Evolutionary conservation across 2,797 vertebrate genomes (phyloP), one percentile per base, ranked within the genome.

Genomic region (Xenentodon cancila): DNA sequence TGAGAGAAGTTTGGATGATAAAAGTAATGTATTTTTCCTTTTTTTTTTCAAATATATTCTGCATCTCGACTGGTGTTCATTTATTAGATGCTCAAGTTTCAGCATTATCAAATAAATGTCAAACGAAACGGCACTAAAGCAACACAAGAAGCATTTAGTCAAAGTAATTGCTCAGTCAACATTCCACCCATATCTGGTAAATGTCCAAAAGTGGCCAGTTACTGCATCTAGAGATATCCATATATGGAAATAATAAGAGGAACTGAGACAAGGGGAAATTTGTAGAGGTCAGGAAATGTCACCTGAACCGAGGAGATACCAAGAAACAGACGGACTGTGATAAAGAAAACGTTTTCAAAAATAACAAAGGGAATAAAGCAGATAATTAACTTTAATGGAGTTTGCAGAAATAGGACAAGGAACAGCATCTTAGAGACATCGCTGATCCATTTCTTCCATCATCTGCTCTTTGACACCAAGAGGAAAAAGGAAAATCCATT

Each of bases 171-270:
- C 83, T 86, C 72, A 71, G 72, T 79, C 68, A 57, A 58, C 53
- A 55, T 57, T 75, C 50, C 68, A 73, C 87, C 80, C 40, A 87
- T 81, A 85, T 81, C 81, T 89, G 82, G 84, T 81, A 57, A 80
- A 75, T 68, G 84, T 87, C 86, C 83, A 87, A 78, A 84, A 80
- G 72, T 58, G 51, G 81, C 84, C 59, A 63, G 81, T 79, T 82
- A 79, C 82, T 52, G 70, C 78, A 84, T 88, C 78, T 84, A 73
- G 71, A 77, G 57, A 90, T 22, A 9, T n/a, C 90, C 91, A 85
- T 91, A 91, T 91, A 92, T 84, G 91, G 91, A 69, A 68, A 85
- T 73, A 84, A 75, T 45, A 59, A 80, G 52, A 59, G 56, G 64
- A 65, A 80, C 64, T 63, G 66, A 84, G 73, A 75, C 69, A 73